Conservation (phyloP, 2,797 vertebrate species). For the Sebastiscus tertius region DNA sequence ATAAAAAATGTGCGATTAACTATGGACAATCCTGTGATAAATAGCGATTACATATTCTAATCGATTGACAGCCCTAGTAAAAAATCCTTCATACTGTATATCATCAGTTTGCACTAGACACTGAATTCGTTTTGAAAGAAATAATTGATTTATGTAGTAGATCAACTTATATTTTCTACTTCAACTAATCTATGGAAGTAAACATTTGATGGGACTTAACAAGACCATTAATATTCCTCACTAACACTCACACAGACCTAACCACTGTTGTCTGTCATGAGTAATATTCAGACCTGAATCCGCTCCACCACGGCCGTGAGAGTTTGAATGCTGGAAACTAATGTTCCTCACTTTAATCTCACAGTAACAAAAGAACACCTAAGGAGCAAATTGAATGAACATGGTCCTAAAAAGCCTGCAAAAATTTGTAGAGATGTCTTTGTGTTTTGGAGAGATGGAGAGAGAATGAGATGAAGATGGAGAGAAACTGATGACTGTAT, state of each 20-base stretch:
- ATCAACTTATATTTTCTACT: not conserved
- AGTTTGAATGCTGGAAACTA: conserved; percentile 41
- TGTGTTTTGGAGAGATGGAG: conserved; percentile 43
- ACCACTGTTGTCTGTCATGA: conserved; percentile 23
- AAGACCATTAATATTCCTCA: conserved; percentile 33
- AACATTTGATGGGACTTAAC: conserved; percentile 2
- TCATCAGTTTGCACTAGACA: not conserved
- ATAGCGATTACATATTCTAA: too few relatives aligned
- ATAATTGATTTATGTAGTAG: not conserved
- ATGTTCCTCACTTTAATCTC: conserved; percentile 59
- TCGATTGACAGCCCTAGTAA: not conserved
- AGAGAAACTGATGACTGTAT: conserved; percentile 3
- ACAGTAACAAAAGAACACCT: conserved; percentile 52
- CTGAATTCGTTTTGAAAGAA: not conserved
- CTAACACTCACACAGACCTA: conserved; percentile 6
- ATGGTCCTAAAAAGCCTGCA: conserved; percentile 31
- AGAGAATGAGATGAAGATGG: conserved; percentile 21
- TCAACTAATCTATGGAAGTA: not conserved
- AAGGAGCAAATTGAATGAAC: conserved; percentile 46
- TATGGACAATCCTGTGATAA: too few relatives aligned
- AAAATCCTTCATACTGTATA: not conserved
- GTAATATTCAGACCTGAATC: conserved; percentile 53
- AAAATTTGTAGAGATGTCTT: conserved; percentile 43
- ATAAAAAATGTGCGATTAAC: too few relatives aligned
- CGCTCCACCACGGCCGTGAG: conserved; percentile 17